Evolutionary conservation across 2,113 vertebrate species (phyloP).

Genomic region (Neolamprologus modestus): DNA sequence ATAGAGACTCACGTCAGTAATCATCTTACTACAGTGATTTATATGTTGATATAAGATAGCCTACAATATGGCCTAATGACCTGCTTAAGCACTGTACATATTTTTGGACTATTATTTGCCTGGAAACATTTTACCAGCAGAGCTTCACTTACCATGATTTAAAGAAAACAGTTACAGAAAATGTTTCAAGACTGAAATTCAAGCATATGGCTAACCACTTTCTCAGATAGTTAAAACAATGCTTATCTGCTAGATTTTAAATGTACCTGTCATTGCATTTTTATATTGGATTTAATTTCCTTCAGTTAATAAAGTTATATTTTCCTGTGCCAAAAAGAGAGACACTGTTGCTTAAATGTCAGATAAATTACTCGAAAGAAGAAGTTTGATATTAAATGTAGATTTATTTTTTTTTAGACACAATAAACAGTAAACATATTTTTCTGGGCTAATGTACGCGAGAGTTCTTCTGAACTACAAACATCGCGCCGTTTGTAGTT

Average conservation of each 20-base stretch:
- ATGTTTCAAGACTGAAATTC: not conserved
- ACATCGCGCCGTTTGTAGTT: not conserved
- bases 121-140: not conserved
- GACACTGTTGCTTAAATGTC: not conserved
- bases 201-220: not conserved
- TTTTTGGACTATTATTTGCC: not conserved
- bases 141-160: not conserved
- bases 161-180: not conserved
- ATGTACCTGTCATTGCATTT: not conserved
- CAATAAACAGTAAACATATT: not conserved
- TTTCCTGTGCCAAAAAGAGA: not conserved
- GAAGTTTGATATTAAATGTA: not conserved
- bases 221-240: not conserved
- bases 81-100: not conserved
- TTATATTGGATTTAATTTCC: not conserved
- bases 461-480: not conserved
- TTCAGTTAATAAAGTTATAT: not conserved
- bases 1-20: not conserved
- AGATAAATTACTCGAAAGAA: not conserved
- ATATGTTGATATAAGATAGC: not conserved
- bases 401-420: not conserved
- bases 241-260: not conserved
- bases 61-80: not conserved
- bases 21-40: not conserved
- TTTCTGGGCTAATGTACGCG: not conserved